Conservation (phyloP, 1,140 invertebrate species). For the Triops cancriformis region DNA sequence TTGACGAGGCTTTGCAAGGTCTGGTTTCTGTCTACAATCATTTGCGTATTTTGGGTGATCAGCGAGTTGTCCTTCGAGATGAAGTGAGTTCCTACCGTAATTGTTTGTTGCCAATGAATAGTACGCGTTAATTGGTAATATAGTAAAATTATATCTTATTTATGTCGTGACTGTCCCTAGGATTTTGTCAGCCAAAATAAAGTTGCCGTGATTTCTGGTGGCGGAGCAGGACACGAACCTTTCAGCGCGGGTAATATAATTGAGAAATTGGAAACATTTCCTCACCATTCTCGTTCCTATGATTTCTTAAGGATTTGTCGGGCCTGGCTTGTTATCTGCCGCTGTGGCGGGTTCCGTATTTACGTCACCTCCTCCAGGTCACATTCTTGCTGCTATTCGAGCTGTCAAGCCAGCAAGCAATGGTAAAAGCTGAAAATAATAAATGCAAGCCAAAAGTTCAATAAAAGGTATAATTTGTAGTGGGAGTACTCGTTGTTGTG, state of each 20-base stretch:
- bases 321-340: constrained; percentile 62
- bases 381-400: constrained; percentile 56
- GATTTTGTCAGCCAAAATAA: constrained; percentile 43
- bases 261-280: background rate
- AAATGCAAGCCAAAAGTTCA: constrained; percentile 2
- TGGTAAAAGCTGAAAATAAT: constrained; percentile 39
- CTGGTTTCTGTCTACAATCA: constrained; percentile 52
- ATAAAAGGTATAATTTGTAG: constrained; percentile 40
- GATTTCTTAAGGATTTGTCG: constrained; percentile 58
- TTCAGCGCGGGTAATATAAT: constrained; percentile 54
- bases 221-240: constrained; percentile 80
- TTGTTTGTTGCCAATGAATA: background rate
- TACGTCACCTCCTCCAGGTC: constrained; percentile 61
- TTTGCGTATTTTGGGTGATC: constrained; percentile 49
- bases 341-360: constrained; percentile 68
- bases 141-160: background rate
- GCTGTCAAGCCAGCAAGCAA: constrained; percentile 47
- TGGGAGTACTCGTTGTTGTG: constrained; percentile 61
- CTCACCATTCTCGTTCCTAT: background rate
- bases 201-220: constrained; percentile 66
- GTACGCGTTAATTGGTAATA: too few species aligned
- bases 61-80: constrained; percentile 50
- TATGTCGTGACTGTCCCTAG: constrained; percentile 37
- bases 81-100: constrained; percentile 37
- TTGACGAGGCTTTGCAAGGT: constrained; percentile 59